Base-by-base conservation (phyloP, 2,113 vertebrate species). In the Engystomops pustulosus region DNA sequence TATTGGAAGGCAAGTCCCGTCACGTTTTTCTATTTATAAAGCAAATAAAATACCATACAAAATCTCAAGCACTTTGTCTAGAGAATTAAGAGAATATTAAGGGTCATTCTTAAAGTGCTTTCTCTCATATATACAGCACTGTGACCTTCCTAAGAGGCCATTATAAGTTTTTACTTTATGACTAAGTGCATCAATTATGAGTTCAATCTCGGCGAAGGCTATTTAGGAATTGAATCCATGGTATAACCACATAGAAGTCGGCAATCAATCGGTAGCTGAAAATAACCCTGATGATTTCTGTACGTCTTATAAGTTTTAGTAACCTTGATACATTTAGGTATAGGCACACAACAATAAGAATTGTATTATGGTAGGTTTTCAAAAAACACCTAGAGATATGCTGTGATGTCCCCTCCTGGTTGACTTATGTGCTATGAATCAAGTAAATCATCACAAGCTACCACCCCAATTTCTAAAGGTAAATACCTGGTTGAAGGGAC, bases 241-340 rank as follows among this genome's bases (percentile, higher is more conserved):
- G 30, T 23, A 53, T 55, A 81, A 81, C 65, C 79, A 55, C 65
- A 81, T 7, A 34, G 27, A 81, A 81, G 32, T n/a, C 23, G 1
- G 14, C 47, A 58, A 72, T 82, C 80, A 72, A 71, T 71, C 67
- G 20, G 49, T 10, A 82, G 80, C 49, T 32, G 23, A 82, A 82
- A 82, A 82, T 71, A 82, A 15, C 47, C 44, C 67, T 67, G 6
- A 55, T 15, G 60, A 65, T 65, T 32, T 65, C 12, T 34, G 41
- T 25, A 23, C 7, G 32, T 25, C 27, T 41, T 81, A 14, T n/a
- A 58, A 18, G n/a, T 58, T 41, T 82, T 10, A 44, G 15, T 60
- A 70, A 25, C 68, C 23, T 82, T 82, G 49, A 38, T 10, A 51
- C 15, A 18, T 27, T 49, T 27, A 32, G 12, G 36, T 15, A 72